phyloP scores from a whole-genome alignment of 2,888 invertebrate genomes.

The Mesorhabditis sp. region DNA sequence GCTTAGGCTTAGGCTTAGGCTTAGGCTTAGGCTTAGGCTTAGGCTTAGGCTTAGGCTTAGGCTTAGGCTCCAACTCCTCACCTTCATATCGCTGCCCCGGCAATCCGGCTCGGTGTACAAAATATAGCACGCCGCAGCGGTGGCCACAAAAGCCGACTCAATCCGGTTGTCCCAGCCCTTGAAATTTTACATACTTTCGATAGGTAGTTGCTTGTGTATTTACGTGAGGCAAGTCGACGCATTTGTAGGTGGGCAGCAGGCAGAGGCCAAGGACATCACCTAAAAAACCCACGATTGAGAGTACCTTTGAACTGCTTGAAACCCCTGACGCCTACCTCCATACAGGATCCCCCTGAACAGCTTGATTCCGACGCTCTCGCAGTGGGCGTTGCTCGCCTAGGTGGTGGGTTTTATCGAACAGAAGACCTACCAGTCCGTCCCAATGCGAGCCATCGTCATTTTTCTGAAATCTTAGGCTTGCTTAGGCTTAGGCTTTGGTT shows the following conservation, averaged over 20 bases:
- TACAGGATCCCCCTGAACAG: too few relatives aligned
- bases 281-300: neutral
- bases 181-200: neutral
- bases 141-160: neutral
- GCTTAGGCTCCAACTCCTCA: neutral
- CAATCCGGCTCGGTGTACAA: neutral
- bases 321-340: too few relatives aligned
- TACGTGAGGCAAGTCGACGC: neutral
- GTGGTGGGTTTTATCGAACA: too few relatives aligned
- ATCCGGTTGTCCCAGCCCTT: neutral
- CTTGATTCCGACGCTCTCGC: too few relatives aligned
- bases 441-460: too few relatives aligned
- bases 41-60: conserved; percentile 4
- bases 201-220: neutral
- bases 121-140: neutral
- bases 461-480: too few relatives aligned
- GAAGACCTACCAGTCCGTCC: too few relatives aligned
- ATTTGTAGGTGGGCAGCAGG: neutral
- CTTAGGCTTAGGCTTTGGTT: too few relatives aligned
- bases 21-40: neutral
- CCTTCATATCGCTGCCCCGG: neutral
- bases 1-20: neutral
- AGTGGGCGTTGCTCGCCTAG: too few relatives aligned
- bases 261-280: neutral
- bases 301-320: too few relatives aligned